Evolutionary conservation across 2,888 invertebrate species (phyloP), one percentile per base, ranked within the genome.

Genomic region (Yponomeuta evonymella): DNA sequence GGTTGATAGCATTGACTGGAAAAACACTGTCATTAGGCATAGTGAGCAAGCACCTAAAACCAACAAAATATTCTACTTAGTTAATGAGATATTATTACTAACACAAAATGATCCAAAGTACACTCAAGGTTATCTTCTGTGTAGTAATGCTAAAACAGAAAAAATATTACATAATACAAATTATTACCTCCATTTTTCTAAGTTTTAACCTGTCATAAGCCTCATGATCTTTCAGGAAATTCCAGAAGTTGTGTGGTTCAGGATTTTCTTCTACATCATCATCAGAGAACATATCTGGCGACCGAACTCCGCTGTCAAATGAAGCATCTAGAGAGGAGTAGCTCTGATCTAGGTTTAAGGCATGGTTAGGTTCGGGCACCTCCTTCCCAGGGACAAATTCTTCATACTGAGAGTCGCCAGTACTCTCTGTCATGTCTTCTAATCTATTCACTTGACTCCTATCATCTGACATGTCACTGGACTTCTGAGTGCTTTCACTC

Each of bases 241-340:
- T 77, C 88, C 90, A 90, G 77, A 88, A 88, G 64, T 85, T 85
- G 71, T 88, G 85, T 36, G 74, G 72, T 30, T 76, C 79, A 67
- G 76, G 74, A 36, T 72, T 75, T 15, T 73, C 71, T 30, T 82
- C 85, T 0, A 75, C 76, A 9, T 94, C 94, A 66, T 93, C 93
- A 73, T 94, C 94, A 72, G 93, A 94, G 81, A 95, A 95, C 79
- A 96, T 87, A 78, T 95, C 95, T 0, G 95, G 95, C 70, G 94
- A 94, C 67, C 92, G 78, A 64, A 91, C 85, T 74, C 91, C 91
- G 77, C 91, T 92, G 77, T 91, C 90, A 84, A 89, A 91, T 1
- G 91, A 91, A 12, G 86, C 87, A 72, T 92, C 91, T 1, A 88
- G 79, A 12, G 91, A 91, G 15, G 51, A 58, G 72, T 83, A 87